A percentile compares a stretch with the other conserved stretches of the same genome.
Conservation (phyloP, 2,888 invertebrate genomes). For the Scaeva pyrastri region DNA sequence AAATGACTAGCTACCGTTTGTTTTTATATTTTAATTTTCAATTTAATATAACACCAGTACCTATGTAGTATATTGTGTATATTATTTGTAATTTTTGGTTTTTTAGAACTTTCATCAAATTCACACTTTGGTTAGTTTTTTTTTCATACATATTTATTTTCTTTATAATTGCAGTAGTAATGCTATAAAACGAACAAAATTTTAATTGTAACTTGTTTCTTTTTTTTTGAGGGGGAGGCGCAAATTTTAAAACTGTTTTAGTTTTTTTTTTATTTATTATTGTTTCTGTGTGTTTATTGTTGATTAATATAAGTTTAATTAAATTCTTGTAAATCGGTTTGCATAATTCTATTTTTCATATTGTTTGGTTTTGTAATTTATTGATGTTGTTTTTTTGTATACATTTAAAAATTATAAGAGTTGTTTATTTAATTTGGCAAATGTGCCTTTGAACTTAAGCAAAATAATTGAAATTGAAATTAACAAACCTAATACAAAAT, state of each 20-base stretch:
- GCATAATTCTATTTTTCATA: conserved; percentile 30
- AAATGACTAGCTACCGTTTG: conserved; percentile 74
- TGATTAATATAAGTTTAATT: conserved; percentile 40
- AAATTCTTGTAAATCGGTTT: conserved; percentile 57
- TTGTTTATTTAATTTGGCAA: conserved; percentile 29
- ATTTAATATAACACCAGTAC: conserved; percentile 76
- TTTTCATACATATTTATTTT: conserved; percentile 21
- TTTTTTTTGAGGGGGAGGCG: conserved; percentile 24
- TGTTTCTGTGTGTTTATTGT: conserved; percentile 33
- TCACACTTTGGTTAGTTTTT: conserved; percentile 75
- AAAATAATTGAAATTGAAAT: conserved; percentile 30
- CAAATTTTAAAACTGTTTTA: conserved; percentile 62
- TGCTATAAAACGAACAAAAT: conserved; percentile 69
- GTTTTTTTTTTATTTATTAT: conserved; percentile 10
- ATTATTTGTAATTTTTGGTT: conserved; percentile 56
- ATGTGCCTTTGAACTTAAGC: conserved; percentile 49
- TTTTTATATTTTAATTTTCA: conserved; percentile 59
- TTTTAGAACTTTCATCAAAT: conserved; percentile 74
- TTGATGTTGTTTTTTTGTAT: conserved; percentile 20
- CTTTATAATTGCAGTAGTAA: conserved; percentile 48
- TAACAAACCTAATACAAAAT: conserved; percentile 52
- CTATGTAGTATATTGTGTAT: conserved; percentile 69
- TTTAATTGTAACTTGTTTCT: conserved; percentile 55
- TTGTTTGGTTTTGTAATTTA: conserved; percentile 24
- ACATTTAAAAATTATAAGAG: not conserved